Base-by-base conservation (phyloP, 2,797 vertebrate genomes). In the Octomys mimax region DNA sequence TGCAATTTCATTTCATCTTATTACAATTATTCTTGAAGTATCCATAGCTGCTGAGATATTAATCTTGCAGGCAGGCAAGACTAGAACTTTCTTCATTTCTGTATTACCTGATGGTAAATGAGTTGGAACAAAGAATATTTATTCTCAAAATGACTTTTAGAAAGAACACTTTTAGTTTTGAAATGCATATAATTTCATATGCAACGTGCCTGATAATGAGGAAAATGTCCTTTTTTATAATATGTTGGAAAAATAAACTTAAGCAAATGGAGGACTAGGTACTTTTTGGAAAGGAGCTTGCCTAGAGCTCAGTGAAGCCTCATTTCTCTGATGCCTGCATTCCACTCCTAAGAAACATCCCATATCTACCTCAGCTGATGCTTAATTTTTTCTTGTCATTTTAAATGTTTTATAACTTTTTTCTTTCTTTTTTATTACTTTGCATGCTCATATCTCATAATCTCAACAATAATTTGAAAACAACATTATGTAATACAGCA, bases 1-100 rank as follows among this genome's bases (percentile, higher is more conserved):
- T 7, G 13, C 7, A 64, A 79, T 96, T 96, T 97, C 96, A 96
- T 97, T 97, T 94, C 88, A 62, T 61, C 91, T 98, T 98, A 98
- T 97, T 96, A 94, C 39, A 97, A 70, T 93, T 97, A 95, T 97
- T 97, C 89, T 89, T 87, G 75, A 89, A 93, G 91, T 96, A 97
- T 91, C 84, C 16, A 28, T 87, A 81, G 83, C 88, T 97, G 66
- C 96, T 95, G 87, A 93, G 96, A 98, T 98, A 97, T 96, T 92
- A 94, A 97, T 98, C 95, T 98, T 96, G n/a, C 52, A 93, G 89
- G 77, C 77, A 92, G 88, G 93, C 83, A 86, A 92, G 97, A 97
- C 96, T 81, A 97, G 89, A 96, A 95, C 73, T 97, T 94, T 80
- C 52, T 89, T 92, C 87, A 94, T 97, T 75, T 97, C 94, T 87